phyloP scores from a whole-genome alignment of 2,113 vertebrate genomes.

The Bettongia penicillata region DNA sequence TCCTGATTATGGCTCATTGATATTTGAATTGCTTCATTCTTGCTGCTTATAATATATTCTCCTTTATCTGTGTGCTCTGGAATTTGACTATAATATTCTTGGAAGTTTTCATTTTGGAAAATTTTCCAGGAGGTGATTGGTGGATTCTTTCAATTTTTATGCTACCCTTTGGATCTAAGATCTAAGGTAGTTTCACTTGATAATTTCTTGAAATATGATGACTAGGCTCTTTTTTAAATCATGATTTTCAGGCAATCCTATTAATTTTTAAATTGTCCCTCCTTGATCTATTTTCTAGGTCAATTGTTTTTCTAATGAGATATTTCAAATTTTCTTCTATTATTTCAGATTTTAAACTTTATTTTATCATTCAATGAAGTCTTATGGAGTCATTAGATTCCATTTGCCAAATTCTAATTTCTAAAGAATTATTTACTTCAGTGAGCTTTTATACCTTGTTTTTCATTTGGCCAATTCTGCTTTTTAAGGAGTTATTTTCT shows the following conservation, averaged over 20 bases:
- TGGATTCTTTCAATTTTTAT: neutral
- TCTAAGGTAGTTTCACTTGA: neutral
- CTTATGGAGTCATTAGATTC: neutral
- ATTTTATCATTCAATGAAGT: neutral
- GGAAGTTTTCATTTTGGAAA: neutral
- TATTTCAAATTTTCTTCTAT: neutral
- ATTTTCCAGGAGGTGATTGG: neutral
- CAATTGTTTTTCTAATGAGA: neutral
- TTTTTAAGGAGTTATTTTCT: neutral
- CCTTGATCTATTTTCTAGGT: neutral
- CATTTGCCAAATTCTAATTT: too few relatives aligned
- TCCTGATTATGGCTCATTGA: too few relatives aligned
- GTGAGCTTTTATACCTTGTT: too few relatives aligned
- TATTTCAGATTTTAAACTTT: neutral
- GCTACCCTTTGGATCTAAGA: neutral
- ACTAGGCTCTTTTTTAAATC: neutral
- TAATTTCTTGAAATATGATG: neutral
- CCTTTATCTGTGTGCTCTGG: neutral
- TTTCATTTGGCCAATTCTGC: neutral
- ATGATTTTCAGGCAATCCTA: neutral
- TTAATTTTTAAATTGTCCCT: neutral
- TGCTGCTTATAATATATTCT: too few relatives aligned
- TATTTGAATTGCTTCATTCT: too few relatives aligned
- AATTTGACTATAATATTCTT: neutral
- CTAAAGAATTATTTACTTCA: too few relatives aligned